Base-by-base conservation (phyloP, 2,797 vertebrate genomes). In the Meriones psammophilus region DNA sequence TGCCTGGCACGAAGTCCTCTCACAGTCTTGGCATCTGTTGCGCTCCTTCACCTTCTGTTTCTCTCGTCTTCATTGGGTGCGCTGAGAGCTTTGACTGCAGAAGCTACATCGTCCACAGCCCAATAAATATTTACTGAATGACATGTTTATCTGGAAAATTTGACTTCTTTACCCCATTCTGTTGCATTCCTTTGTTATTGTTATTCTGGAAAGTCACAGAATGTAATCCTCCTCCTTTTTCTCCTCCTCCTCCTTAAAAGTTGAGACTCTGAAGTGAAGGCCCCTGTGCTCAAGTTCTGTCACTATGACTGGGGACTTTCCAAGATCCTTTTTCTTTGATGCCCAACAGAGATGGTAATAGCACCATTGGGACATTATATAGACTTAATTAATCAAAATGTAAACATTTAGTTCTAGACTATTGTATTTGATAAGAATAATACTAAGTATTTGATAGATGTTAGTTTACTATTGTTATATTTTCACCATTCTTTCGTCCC, bases 91-190 rank as follows among this genome's bases (percentile, higher is more conserved):
- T 88, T 84, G 22, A 91, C 86, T 87, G 68, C 20, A 68, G 54
- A 69, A 84, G 1, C n/a, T 84, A 8, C 84, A 87, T 79, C 78
- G 91, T 94, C 36, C 86, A 80, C 28, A 91, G 22, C 84, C 89
- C 71, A 78, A 68, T 95, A 97, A 97, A 96, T 95, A 95, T 95
- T 97, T 96, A 89, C 84, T 22, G 66, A 76, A 58, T 66, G 28
- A 71, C 92, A 92, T 89, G 66, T 94, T 97, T 97, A 95, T 94
- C 94, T 68, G 94, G 81, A 20, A 84, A 86, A 96, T 96, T 97
- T 68, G 54, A 89, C 89, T 94, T 95, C 87, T 92, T 96, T 88
- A 62, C 33, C 14, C n/a, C 36, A 94, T 93, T 36, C 66, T 69
- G 95, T 66, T 93, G 78, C 56, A 86, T 85, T 68, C 94, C 92